These are phyloP conservation scores for Megaustenia siamemsis DNA, from an alignment of 2,888 invertebrate species.

Conservation along the genomic window DNA sequence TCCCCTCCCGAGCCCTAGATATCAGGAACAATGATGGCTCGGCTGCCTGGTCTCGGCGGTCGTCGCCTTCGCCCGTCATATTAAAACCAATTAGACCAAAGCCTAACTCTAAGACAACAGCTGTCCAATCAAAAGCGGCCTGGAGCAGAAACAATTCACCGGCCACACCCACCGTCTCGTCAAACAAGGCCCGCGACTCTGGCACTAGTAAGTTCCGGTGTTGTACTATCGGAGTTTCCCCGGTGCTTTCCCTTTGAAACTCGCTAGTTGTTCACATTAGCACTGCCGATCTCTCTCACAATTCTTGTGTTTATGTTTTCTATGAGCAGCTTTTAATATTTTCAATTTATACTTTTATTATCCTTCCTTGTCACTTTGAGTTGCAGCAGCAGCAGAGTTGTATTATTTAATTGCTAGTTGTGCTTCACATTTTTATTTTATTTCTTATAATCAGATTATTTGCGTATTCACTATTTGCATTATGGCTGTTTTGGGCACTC, in stretches of 20 bases:
- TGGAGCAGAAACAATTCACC: conserved; percentile 1
- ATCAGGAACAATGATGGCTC: conserved; percentile 16
- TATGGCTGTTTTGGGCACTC: too few relatives aligned
- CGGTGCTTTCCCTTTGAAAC: conserved; percentile 31
- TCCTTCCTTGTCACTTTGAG: too few relatives aligned
- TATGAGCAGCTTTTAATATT: not conserved
- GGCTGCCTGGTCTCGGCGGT: conserved; percentile 17
- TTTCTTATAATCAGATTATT: too few relatives aligned
- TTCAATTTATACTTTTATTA: too few relatives aligned
- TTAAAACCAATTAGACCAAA: conserved; percentile 46
- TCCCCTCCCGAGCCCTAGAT: conserved; percentile 39
- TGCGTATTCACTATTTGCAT: too few relatives aligned
- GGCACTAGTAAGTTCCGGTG: conserved; percentile 44
- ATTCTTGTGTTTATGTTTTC: not conserved
- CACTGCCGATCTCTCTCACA: not conserved
- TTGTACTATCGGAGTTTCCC: conserved; percentile 22
- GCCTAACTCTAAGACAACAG: conserved; percentile 19
- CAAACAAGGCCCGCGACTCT: conserved; percentile 38
- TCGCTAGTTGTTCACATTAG: not conserved
- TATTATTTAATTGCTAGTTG: too few relatives aligned
- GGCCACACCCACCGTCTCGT: not conserved
- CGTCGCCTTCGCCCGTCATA: conserved; percentile 46
- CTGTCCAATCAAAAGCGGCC: not conserved
- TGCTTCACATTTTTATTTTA: too few relatives aligned
- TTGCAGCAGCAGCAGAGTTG: too few relatives aligned